These are phyloP conservation scores for Ophion ellenae DNA, from an alignment of 2,888 invertebrate species.

Conservation along the genomic window DNA sequence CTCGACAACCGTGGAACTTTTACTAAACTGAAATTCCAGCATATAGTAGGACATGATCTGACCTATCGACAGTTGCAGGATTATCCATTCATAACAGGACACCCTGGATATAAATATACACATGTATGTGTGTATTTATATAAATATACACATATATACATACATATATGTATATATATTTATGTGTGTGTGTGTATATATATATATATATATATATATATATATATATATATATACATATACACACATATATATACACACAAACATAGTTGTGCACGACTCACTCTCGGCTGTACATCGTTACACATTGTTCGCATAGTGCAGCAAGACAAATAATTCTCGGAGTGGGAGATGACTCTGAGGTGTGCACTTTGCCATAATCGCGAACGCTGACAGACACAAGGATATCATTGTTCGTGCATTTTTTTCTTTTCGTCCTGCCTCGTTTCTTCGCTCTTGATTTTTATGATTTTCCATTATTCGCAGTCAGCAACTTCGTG, in stretches of 20 bases:
- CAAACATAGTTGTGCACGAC: background rate
- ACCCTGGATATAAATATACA: too few relatives aligned
- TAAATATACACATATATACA: too few relatives aligned
- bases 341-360: background rate
- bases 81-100: too few relatives aligned
- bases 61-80: too few relatives aligned
- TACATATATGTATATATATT: too few relatives aligned
- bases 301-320: conserved; percentile 47
- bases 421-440: background rate
- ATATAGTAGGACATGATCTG: too few relatives aligned
- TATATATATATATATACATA: background rate
- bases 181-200: too few relatives aligned
- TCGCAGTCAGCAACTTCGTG: background rate
- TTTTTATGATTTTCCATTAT: conserved; percentile 7
- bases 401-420: conserved; percentile 2
- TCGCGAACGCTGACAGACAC: conserved; percentile 12
- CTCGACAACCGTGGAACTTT: too few relatives aligned
- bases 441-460: background rate
- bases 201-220: too few relatives aligned
- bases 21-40: too few relatives aligned
- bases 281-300: conserved; percentile 35
- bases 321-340: conserved; percentile 43
- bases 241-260: conserved; percentile 11
- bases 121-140: too few relatives aligned
- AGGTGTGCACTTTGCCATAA: conserved; percentile 35